Evolutionary conservation across 2,888 invertebrate genomes (phyloP).

Genomic region (Cynaeus angustus): DNA sequence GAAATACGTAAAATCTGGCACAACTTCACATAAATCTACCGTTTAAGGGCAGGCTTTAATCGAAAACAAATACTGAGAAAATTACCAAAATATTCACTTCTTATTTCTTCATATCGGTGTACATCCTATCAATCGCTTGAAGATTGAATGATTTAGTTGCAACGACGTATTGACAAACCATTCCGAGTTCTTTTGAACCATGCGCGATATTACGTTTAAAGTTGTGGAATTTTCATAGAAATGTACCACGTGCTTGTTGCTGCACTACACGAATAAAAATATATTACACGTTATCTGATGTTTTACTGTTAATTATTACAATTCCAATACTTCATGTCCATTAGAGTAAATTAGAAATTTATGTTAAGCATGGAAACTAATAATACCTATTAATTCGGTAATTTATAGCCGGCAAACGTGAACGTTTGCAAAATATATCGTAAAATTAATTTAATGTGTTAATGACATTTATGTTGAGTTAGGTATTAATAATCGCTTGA

Average conservation of each 20-base stretch:
- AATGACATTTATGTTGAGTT: too few relatives aligned
- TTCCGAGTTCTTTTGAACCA: not conserved
- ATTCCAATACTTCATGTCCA: not conserved
- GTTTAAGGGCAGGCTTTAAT: conserved; percentile 45
- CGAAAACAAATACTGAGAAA: conserved; percentile 51
- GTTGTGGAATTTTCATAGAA: not conserved
- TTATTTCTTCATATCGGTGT: conserved; percentile 45
- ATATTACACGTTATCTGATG: not conserved
- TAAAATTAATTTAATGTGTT: too few relatives aligned
- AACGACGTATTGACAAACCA: conserved; percentile 9
- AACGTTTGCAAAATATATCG: too few relatives aligned
- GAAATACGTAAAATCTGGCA: conserved; percentile 47
- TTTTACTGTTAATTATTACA: conserved; percentile 1
- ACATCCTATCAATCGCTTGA: conserved; percentile 25
- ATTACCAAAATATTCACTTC: conserved; percentile 51
- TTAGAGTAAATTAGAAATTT: conserved; percentile 1
- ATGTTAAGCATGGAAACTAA: not conserved
- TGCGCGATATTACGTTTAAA: not conserved
- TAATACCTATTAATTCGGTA: not conserved
- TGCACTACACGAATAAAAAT: too few relatives aligned
- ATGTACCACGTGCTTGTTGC: not conserved
- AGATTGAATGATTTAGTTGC: conserved; percentile 15
- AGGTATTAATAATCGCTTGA: conserved; percentile 28
- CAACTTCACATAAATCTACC: conserved; percentile 30
- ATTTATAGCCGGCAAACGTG: not conserved